Base-by-base conservation (phyloP, 2,888 invertebrate species). In the Tetramorium bicarinatum region DNA sequence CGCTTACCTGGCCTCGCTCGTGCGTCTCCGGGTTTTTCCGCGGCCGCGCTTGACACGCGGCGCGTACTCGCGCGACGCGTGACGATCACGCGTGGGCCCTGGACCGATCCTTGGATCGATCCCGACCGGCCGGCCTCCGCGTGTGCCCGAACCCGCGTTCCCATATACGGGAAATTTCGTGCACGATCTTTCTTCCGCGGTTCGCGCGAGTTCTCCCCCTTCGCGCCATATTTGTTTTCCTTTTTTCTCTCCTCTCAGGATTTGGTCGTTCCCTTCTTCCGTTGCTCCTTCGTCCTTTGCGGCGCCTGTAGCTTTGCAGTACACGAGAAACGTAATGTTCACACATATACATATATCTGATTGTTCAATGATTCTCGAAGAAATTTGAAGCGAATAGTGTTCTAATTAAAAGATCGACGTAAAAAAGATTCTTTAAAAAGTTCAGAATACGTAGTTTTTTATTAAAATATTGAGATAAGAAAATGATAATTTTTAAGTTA, bases 51-150 rank as follows among this genome's bases (percentile, higher is more conserved):
- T 75, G 71, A 29, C 71, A 44, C 62, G 67, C 4, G 44, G 47
- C 29, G 29, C 29, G 29, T 34, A 34, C 29, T 29, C 44, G 25
- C 67, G 15, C 15, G 49, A 25, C 8, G 49, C 54, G 72, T 29
- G 74, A 83, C 62, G 38, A 64, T 71, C 75, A 54, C 86, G 89
- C 90, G 92, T 88, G 90, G 92, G 89, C 76, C 76, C 84, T 77
- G 44, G 41, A 54, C 9, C 38, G 47, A 62, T 62, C n/a, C 15
- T 44, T 59, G 13, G 15, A 8, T 21, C 41, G 47, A 4, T 29
- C 87, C 87, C 90, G 88, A 87, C 90, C 85, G 91, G 92, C 92
- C 92, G 92, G 91, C 93, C 92, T 88, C 66, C 82, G 25, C 21
- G 18, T 74, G 25, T 29, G 18, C 38, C 34, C 44, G n/a, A 59